Conservation (phyloP, 1,140 invertebrate species). For the Myzus persicae region DNA sequence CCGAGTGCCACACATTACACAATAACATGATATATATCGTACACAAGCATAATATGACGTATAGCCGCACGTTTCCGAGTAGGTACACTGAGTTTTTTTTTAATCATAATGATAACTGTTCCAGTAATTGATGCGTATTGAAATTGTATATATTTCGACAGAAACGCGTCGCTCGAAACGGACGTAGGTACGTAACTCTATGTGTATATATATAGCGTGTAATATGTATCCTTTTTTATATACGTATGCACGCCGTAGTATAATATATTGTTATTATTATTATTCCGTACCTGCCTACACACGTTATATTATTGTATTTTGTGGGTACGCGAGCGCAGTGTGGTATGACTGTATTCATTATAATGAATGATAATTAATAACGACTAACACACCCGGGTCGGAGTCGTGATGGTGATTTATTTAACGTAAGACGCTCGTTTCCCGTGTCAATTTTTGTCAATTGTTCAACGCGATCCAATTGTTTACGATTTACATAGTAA, state of each 20-base stretch:
- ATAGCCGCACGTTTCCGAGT: not conserved
- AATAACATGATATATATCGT: not conserved
- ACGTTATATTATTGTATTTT: not conserved
- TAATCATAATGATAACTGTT: constrained; percentile 3
- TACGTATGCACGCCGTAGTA: not conserved
- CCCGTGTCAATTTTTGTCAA: constrained; percentile 9
- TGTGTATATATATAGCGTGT: not conserved
- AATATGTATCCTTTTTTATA: not conserved
- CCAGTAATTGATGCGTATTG: constrained; percentile 29
- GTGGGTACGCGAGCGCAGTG: not conserved
- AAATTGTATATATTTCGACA: constrained; percentile 26
- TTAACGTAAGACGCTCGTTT: not conserved
- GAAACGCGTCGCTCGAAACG: not conserved
- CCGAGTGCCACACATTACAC: not conserved
- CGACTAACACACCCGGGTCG: not conserved
- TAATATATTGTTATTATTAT: not conserved
- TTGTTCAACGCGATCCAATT: not conserved
- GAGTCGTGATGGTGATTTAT: not conserved
- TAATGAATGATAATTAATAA: constrained; percentile 20
- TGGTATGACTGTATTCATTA: not conserved
- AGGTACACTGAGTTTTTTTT: not conserved
- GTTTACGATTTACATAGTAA: not conserved
- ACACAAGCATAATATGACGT: not conserved
- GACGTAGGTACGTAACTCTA: not conserved
- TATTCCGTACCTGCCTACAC: not conserved